Conservation (phyloP, 64 coral and sea anemone species). For the Montipora cactus region DNA sequence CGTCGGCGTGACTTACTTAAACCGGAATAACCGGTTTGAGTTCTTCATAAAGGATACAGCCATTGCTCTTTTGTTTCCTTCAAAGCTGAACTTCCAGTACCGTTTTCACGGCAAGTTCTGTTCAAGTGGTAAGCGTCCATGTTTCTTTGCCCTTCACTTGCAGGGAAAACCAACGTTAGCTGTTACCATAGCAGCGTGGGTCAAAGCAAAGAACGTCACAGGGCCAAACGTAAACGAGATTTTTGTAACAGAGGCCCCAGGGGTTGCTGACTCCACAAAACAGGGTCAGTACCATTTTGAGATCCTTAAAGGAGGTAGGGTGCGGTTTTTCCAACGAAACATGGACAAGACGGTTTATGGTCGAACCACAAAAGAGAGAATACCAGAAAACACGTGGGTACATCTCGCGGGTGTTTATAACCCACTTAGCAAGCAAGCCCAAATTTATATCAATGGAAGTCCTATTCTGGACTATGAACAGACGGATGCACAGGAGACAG, state of each 20-base stretch:
- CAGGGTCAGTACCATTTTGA: conserved; percentile 94
- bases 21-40: no score
- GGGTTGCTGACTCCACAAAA: not conserved
- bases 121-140: not conserved
- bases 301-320: conserved; percentile 81
- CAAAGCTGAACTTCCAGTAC: no score
- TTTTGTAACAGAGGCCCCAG: conserved; percentile 69
- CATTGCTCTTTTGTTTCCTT: no score
- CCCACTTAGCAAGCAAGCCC: conserved; percentile 69
- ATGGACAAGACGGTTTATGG: conserved; percentile 88
- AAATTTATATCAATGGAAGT: conserved; percentile 80
- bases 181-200: conserved; percentile 90
- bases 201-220: conserved; percentile 80
- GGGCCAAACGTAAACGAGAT: conserved; percentile 78
- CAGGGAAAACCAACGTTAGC: conserved; percentile 84
- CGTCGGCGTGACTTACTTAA: no score
- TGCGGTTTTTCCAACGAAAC: conserved; percentile 94
- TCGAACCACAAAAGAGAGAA: conserved; percentile 70
- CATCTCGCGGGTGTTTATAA: conserved; percentile 87
- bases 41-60: no score
- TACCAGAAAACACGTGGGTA: conserved; percentile 77
- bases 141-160: not conserved
- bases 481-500: conserved; percentile 82
- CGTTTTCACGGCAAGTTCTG: no score
- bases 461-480: conserved; percentile 75